Conservation (phyloP, 2,797 vertebrate species). For the Phoxinus dragarum region DNA sequence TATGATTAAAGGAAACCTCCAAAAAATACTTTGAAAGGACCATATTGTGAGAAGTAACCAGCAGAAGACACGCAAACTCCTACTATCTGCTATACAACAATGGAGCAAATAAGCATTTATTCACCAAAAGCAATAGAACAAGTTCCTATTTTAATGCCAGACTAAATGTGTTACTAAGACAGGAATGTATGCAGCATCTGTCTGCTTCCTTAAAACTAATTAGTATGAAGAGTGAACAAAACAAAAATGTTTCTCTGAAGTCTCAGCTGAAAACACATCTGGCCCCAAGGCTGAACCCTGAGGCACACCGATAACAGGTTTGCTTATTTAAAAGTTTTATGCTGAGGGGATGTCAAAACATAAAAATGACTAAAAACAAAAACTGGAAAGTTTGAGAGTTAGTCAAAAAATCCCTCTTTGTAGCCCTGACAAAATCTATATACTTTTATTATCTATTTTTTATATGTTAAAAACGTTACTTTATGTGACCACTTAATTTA, state of each 20-base stretch:
- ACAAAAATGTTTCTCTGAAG: conserved; percentile 10
- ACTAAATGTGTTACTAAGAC: conserved; percentile 27
- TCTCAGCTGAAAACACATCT: conserved; percentile 19
- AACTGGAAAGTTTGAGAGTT: neutral
- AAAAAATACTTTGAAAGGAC: neutral
- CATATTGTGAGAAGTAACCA: neutral
- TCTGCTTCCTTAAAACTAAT: conserved; percentile 23
- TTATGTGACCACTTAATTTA: neutral
- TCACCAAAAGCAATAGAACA: conserved; percentile 32
- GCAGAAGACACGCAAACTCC: neutral
- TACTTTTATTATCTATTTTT: neutral
- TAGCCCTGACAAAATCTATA: neutral
- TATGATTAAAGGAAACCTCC: conserved; percentile 2
- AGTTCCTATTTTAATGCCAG: conserved; percentile 42
- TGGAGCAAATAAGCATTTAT: conserved; percentile 20
- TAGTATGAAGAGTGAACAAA: conserved; percentile 10
- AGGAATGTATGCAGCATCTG: conserved; percentile 25
- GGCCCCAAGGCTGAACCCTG: conserved; percentile 9
- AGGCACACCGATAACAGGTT: neutral
- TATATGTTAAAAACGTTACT: neutral
- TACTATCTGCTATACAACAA: neutral
- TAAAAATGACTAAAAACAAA: neutral
- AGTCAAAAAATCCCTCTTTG: neutral
- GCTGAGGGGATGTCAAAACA: neutral
- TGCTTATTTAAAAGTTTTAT: conserved; percentile 19